phyloP scores from a whole-genome alignment of 1,140 invertebrate genomes.

The Homalodisca vitripennis region DNA sequence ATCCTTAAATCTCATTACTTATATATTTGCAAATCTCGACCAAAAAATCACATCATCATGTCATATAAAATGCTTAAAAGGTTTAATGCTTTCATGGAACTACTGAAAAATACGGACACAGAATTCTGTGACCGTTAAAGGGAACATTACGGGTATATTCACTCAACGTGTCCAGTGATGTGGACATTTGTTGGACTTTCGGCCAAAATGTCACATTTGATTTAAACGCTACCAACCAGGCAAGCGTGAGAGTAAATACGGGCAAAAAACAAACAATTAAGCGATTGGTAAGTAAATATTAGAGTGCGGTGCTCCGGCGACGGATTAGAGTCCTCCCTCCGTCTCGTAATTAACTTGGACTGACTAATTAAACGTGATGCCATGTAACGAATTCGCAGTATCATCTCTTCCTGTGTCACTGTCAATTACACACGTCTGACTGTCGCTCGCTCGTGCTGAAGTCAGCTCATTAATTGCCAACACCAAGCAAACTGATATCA shows the following conservation, averaged over 20 bases:
- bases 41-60: too few relatives aligned
- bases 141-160: too few relatives aligned
- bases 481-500: conserved; percentile 2
- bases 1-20: too few relatives aligned
- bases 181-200: too few relatives aligned
- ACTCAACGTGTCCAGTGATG: too few relatives aligned
- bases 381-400: conserved; percentile 11
- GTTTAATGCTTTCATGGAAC: too few relatives aligned
- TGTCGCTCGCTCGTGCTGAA: neutral
- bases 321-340: conserved; percentile 1
- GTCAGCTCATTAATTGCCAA: conserved; percentile 5
- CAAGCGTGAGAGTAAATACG: neutral
- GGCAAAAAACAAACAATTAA: conserved; percentile 22
- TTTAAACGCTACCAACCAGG: neutral
- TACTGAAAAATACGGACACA: too few relatives aligned
- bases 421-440: neutral
- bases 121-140: too few relatives aligned
- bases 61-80: too few relatives aligned
- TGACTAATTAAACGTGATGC: conserved; percentile 14
- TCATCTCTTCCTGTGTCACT: conserved; percentile 7
- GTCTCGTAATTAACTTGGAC: conserved; percentile 4
- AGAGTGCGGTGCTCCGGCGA: neutral
- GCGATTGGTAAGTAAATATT: conserved; percentile 9
- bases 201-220: neutral
- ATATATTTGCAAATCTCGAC: too few relatives aligned